Conservation (phyloP, 2,797 vertebrate genomes). For the Anguilla anguilla region DNA sequence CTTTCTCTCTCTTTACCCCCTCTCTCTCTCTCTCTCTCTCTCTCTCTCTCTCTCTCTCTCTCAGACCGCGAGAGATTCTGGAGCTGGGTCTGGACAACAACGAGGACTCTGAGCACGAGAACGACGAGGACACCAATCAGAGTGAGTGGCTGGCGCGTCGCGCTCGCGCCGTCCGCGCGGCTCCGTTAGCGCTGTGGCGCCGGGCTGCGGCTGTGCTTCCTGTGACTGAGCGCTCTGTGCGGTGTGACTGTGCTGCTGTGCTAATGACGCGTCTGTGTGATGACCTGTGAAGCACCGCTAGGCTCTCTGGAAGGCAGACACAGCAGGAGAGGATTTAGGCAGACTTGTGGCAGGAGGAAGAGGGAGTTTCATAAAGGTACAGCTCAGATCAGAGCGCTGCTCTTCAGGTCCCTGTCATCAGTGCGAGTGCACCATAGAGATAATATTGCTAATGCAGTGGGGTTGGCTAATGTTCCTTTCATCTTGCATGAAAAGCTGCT, state of each 20-base stretch:
- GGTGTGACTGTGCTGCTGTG: background rate
- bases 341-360: constrained; percentile 40
- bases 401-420: background rate
- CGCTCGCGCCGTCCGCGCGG: background rate
- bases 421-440: background rate
- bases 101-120: constrained; percentile 98
- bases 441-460: background rate
- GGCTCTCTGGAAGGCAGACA: constrained; percentile 36
- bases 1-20: background rate
- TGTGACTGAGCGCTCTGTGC: background rate
- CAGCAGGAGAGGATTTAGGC: constrained; percentile 36
- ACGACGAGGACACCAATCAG: constrained; percentile 98
- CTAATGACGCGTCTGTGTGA: background rate
- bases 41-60: constrained; percentile 9
- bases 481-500: background rate
- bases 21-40: no score
- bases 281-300: constrained; percentile 28
- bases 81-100: constrained; percentile 93
- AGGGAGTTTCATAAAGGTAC: constrained; percentile 28
- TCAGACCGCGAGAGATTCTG: constrained; percentile 91
- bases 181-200: background rate
- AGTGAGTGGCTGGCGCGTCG: constrained; percentile 76
- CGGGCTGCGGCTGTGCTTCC: background rate
- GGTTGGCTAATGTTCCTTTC: background rate
- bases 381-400: background rate